Conservation (phyloP, 2,888 invertebrate genomes). For the Hyposoter dolosus region DNA sequence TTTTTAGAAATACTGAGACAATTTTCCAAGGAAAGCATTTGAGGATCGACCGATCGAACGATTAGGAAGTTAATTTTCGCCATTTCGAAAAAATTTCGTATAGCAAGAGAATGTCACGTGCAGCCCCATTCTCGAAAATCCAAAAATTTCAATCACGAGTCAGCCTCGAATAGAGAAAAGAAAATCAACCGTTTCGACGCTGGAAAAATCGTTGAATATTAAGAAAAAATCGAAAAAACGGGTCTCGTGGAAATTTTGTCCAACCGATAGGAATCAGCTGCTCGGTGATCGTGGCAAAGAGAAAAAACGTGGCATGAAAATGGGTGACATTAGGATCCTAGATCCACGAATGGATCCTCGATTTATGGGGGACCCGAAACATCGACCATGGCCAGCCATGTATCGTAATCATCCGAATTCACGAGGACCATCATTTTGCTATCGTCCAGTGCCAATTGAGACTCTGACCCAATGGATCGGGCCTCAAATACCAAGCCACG, state of each 20-base stretch:
- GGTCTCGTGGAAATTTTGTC: background rate
- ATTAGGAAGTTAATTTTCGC: background rate
- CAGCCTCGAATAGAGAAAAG: background rate
- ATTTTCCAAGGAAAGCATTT: background rate
- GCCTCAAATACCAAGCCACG: constrained; percentile 86
- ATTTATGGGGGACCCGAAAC: constrained; percentile 84
- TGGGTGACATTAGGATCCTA: constrained; percentile 87
- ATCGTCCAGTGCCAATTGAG: constrained; percentile 85
- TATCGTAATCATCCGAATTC: constrained; percentile 84
- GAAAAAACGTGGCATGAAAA: constrained; percentile 70
- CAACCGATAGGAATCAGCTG: background rate
- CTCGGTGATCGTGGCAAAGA: background rate
- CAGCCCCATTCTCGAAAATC: background rate
- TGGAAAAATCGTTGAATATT: background rate
- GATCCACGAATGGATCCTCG: constrained; percentile 87
- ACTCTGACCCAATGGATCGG: constrained; percentile 86
- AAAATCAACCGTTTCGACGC: background rate
- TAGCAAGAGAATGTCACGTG: background rate
- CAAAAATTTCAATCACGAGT: background rate
- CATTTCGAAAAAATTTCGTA: background rate
- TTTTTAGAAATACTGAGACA: background rate
- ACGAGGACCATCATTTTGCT: constrained; percentile 82
- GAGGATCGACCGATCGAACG: background rate
- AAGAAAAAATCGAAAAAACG: background rate
- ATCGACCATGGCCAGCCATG: constrained; percentile 89